Base-by-base conservation (phyloP, 1,140 invertebrate species). In the Macrobrachium rosenbergii region DNA sequence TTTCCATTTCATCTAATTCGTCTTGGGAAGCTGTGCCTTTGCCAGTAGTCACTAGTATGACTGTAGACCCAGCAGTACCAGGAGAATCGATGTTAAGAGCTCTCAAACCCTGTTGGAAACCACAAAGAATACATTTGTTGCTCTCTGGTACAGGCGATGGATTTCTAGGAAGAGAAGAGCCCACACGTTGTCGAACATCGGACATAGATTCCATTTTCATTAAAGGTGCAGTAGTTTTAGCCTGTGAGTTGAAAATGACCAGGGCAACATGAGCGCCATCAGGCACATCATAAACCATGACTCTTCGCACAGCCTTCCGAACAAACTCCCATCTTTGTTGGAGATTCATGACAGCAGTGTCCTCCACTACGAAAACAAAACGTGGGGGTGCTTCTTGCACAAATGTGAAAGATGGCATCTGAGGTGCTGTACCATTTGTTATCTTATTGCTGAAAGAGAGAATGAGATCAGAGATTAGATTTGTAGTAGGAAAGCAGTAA, bases 321-420 rank as follows among this genome's bases (percentile, higher is more conserved):
- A 88, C 80, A 62, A 88, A 88, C 75, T 88, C 87, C 87, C 87
- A 88, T 23, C 87, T 59, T 21, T 81, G 58, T 72, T 88, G 87
- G 58, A 88, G 81, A 78, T 88, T 88, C 87, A 88, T 88, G 14
- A 83, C 77, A 58, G 87, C 87, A 16, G 87, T 88, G 75, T 83
- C 87, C 67, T 88, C 87, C 11, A 88, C 81, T 52, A 67, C 81
- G 37, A 88, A 75, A 17, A 88, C 81, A 62, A 77, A 88, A n/a
- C 87, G 80, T 5, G 87, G 87, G n/a, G 80, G 21, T 28, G n/a
- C 62, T 59, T 83, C 81, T 28, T 88, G 87, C 78, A 88, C 87
- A 67, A 82, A 83, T 16, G 73, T 45, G 16, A 82, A 67, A 43
- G 63, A 58, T 43, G 86, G 86, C 23, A 69, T 69, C 21, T 73